Evolutionary conservation across 2,797 vertebrate species (phyloP).

Genomic region (Sebastes hubbsi): DNA sequence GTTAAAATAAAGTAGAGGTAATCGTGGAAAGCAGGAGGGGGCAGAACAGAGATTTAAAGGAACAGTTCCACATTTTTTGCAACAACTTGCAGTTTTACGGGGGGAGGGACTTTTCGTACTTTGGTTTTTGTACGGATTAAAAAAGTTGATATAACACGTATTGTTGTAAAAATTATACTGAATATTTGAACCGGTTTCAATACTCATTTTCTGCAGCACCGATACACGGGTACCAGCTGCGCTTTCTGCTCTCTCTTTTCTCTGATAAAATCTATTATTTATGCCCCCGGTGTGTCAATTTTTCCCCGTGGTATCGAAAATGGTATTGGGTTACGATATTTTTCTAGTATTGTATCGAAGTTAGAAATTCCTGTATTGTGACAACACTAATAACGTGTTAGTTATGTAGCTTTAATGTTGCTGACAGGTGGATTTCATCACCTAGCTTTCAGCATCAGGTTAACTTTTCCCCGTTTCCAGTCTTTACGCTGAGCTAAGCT

Average conservation of each 20-base stretch:
- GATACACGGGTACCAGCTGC: no score
- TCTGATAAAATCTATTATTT: no score
- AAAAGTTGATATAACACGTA: not conserved
- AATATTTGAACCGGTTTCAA: no score
- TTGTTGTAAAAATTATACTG: no score
- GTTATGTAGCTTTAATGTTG: not conserved
- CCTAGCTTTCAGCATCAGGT: no score
- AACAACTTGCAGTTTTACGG: not conserved
- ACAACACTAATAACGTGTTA: not conserved
- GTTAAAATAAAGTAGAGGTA: not conserved
- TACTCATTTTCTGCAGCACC: no score
- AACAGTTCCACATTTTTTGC: not conserved
- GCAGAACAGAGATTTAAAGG: not conserved
- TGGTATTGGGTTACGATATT: no score
- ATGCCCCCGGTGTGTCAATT: fast-evolving
- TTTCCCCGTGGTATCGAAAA: no score
- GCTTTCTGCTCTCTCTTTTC: no score
- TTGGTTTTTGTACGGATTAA: not conserved
- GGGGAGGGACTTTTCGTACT: fast-evolving
- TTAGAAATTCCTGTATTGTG: no score
- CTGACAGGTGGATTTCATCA: not conserved
- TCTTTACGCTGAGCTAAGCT: not conserved
- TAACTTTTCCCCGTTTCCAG: not conserved
- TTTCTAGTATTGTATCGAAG: no score
- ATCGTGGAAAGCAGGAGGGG: not conserved